phyloP scores from a whole-genome alignment of 1,140 invertebrate species.

The Muscidifurax raptorellus region DNA sequence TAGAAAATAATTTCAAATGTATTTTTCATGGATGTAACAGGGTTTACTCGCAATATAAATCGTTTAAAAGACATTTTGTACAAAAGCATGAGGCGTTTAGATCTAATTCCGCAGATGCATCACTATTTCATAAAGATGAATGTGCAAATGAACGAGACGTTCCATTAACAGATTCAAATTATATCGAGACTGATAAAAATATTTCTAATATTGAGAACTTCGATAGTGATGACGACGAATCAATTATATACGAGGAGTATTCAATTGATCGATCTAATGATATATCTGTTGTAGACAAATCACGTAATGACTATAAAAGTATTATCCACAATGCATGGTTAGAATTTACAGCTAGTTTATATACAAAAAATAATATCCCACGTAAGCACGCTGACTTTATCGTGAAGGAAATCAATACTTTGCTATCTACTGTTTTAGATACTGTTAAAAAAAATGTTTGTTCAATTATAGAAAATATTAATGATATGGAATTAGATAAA shows the following conservation, averaged over 20 bases:
- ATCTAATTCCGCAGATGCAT: background rate
- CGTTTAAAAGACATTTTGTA: background rate
- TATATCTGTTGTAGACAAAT: background rate
- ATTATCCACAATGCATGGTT: background rate
- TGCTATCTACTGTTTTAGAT: background rate
- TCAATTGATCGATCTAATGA: background rate
- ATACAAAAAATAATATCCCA: background rate
- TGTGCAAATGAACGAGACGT: background rate
- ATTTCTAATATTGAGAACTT: background rate
- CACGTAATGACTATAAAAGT: background rate
- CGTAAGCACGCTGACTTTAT: background rate
- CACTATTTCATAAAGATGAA: background rate
- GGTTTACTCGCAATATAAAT: background rate
- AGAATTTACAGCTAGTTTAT: background rate
- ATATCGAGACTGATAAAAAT: background rate
- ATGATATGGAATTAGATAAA: too few species aligned
- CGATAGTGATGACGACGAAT: background rate
- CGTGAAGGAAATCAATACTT: background rate
- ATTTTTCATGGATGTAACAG: background rate
- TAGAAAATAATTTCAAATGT: slow-evolving; percentile 6
- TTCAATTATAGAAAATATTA: slow-evolving; percentile 13
- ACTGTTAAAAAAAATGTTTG: background rate
- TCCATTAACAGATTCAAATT: background rate
- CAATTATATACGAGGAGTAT: background rate
- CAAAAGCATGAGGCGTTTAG: background rate